Conservation (phyloP, 2,888 invertebrate genomes). For the Melieria picta region DNA sequence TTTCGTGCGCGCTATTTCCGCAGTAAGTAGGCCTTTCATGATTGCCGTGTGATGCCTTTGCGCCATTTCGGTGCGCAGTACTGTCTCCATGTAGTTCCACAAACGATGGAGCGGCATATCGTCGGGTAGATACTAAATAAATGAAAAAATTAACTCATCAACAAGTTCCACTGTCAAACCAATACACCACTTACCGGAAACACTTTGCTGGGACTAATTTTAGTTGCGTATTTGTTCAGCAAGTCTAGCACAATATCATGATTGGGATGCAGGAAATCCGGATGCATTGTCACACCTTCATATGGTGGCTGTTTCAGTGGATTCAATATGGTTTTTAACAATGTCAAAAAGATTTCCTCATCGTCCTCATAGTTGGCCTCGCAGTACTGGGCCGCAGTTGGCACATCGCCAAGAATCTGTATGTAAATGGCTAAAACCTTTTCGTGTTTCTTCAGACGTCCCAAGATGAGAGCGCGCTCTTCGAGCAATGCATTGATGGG, state of each 20-base stretch:
- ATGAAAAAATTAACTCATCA: conserved; percentile 16
- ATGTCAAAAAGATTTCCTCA: conserved; percentile 56
- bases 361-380: conserved; percentile 72
- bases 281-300: conserved; percentile 67
- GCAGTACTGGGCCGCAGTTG: conserved; percentile 87
- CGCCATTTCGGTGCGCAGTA: conserved; percentile 78
- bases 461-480: conserved; percentile 93
- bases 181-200: conserved; percentile 54
- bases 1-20: conserved; percentile 85
- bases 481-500: conserved; percentile 87
- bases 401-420: conserved; percentile 84
- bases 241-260: conserved; percentile 81
- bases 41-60: conserved; percentile 80
- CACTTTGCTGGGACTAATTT: conserved; percentile 85
- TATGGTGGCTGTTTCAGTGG: conserved; percentile 66
- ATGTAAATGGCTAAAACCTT: conserved; percentile 93
- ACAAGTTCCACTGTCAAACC: background rate
- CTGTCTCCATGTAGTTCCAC: conserved; percentile 81
- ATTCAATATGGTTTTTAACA: conserved; percentile 67
- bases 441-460: conserved; percentile 89
- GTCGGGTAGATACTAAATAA: conserved; percentile 78
- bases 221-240: conserved; percentile 83
- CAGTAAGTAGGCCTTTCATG: conserved; percentile 82
- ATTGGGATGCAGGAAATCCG: conserved; percentile 76
- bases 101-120: conserved; percentile 80